Conservation (phyloP, 2,113 vertebrate species). For the Coturnix japonica region DNA sequence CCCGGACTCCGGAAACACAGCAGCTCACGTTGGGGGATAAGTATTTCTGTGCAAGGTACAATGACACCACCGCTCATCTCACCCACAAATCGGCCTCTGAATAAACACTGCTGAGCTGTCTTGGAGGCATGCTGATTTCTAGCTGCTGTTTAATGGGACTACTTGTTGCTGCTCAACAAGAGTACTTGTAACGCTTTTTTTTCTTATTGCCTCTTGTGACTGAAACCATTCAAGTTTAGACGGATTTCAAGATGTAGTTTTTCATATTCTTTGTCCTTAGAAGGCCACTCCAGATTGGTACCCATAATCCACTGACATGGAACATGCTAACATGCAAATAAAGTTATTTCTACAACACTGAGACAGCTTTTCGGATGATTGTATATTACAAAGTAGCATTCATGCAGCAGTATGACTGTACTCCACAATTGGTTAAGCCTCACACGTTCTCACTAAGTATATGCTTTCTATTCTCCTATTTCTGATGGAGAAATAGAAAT, state of each 20-base stretch:
- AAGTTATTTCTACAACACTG: conserved; percentile 17
- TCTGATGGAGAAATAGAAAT: neutral
- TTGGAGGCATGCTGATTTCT: conserved; percentile 48
- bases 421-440: neutral
- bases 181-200: conserved; percentile 49
- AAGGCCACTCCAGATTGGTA: conserved; percentile 1
- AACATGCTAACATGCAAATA: conserved; percentile 4
- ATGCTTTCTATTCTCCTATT: neutral
- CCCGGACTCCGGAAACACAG: conserved; percentile 37
- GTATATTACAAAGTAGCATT: neutral
- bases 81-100: conserved; percentile 23
- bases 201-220: conserved; percentile 30
- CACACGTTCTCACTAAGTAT: neutral
- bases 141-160: conserved; percentile 49
- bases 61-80: conserved; percentile 32
- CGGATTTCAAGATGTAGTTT: conserved; percentile 30
- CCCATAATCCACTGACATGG: neutral
- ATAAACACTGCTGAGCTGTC: conserved; percentile 37
- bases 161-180: conserved; percentile 47
- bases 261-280: conserved; percentile 39
- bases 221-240: conserved; percentile 41
- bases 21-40: conserved; percentile 39
- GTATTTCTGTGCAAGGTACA: conserved; percentile 57
- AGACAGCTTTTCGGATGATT: neutral
- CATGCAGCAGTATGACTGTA: neutral